These are phyloP conservation scores for Mastigias papua DNA, from an alignment of 30 jellyfish, hydroid and myxozoan genomes.

Conservation along the genomic window DNA sequence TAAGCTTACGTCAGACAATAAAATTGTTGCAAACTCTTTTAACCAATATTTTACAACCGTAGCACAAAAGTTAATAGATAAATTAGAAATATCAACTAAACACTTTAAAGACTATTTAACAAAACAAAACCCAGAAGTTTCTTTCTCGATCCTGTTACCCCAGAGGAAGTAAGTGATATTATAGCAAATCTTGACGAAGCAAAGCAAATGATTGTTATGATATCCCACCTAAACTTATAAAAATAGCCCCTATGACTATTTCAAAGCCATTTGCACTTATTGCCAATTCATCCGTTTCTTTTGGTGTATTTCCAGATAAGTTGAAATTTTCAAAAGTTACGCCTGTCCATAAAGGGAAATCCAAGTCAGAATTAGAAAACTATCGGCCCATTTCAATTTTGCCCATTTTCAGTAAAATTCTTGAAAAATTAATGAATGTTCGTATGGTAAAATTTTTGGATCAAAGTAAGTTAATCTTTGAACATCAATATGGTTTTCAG, in stretches of 20 bases:
- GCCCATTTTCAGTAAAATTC: constrained; percentile 14
- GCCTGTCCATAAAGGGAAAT: constrained; percentile 43
- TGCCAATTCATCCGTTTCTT: constrained; percentile 30
- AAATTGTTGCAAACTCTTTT: constrained; percentile 5
- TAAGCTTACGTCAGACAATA: background rate
- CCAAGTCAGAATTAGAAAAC: constrained; percentile 32
- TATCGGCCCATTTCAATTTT: constrained; percentile 46
- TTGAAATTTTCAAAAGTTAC: constrained; percentile 46
- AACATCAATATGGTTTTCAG: constrained; percentile 40
- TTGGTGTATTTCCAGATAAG: constrained; percentile 50
- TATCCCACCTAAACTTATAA: constrained; percentile 14
- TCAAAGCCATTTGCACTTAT: constrained; percentile 29
- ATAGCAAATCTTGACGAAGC: constrained; percentile 33
- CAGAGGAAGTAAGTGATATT: constrained; percentile 34
- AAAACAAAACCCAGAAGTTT: constrained; percentile 6
- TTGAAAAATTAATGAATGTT: constrained; percentile 21
- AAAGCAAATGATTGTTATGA: constrained; percentile 40
- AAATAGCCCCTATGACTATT: constrained; percentile 23
- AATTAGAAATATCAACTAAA: background rate
- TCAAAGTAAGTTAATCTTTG: background rate
- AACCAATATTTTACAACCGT: constrained; percentile 5
- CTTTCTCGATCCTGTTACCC: constrained; percentile 19
- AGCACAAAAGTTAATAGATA: constrained; percentile 31
- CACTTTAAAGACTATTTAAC: background rate
- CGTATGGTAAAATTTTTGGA: constrained; percentile 34